Conservation (phyloP, 2,797 vertebrate genomes). For the Siniperca scherzeri region DNA sequence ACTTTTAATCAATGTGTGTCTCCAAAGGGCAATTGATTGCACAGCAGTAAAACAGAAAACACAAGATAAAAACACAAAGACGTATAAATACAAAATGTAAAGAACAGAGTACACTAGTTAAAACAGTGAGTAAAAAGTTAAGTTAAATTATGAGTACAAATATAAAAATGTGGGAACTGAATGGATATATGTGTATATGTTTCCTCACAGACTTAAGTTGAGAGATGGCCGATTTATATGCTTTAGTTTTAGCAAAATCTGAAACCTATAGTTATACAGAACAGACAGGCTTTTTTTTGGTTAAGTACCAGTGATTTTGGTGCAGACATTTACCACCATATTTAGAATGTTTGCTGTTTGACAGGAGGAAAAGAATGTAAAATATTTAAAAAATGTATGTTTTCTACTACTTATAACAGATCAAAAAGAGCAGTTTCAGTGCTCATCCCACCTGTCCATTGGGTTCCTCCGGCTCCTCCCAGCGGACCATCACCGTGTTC, state of each 20-base stretch:
- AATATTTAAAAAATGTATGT: not conserved
- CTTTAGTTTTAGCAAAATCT: not conserved
- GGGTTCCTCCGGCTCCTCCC: constrained; percentile 98
- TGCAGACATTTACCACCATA: not conserved
- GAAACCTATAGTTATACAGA: not conserved
- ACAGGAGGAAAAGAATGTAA: not conserved
- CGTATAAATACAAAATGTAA: not conserved
- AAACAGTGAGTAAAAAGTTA: not conserved
- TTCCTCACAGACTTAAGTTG: not conserved
- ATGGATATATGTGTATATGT: not conserved
- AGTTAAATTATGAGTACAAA: not conserved
- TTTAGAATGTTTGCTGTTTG: not conserved
- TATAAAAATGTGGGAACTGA: too few relatives aligned
- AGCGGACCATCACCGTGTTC: constrained; percentile 96
- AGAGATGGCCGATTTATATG: not conserved
- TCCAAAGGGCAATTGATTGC: too few relatives aligned
- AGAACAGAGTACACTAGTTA: not conserved
- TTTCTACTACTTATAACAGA: not conserved
- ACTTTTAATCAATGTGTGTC: constrained; percentile 4
- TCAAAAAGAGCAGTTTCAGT: not conserved
- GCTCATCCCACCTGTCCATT: constrained; percentile 91
- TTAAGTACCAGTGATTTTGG: not conserved
- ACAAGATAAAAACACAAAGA: not conserved
- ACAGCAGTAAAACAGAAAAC: not conserved
- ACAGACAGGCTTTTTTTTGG: not conserved